phyloP scores from a whole-genome alignment of 2,888 invertebrate genomes.

The Harpagoxenus sublaevis region DNA sequence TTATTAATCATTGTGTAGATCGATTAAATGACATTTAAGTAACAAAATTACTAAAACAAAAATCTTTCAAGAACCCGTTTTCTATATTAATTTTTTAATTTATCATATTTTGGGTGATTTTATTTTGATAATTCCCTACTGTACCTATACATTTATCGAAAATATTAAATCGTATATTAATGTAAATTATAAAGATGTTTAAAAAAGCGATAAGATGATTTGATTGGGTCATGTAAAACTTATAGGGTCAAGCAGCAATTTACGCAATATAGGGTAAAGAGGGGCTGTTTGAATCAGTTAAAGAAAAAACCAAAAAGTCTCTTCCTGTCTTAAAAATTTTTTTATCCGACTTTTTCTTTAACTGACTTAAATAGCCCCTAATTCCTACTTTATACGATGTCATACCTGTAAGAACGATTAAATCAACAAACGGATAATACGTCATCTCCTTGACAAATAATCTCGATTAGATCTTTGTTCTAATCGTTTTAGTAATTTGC shows the following conservation, averaged over 20 bases:
- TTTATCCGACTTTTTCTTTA: too few relatives aligned
- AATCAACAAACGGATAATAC: not conserved
- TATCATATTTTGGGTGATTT: too few relatives aligned
- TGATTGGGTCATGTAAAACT: not conserved
- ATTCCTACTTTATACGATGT: not conserved
- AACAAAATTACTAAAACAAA: too few relatives aligned
- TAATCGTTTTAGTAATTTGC: constrained; percentile 39
- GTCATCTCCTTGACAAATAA: not conserved
- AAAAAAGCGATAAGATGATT: not conserved
- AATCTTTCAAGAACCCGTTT: too few relatives aligned
- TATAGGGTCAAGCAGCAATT: not conserved
- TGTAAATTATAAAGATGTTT: not conserved
- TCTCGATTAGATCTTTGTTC: constrained; percentile 12
- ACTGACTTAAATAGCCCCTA: too few relatives aligned
- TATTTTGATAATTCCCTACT: too few relatives aligned
- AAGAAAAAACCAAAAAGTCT: too few relatives aligned
- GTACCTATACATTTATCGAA: not conserved
- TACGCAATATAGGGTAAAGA: not conserved
- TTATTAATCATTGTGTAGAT: too few relatives aligned
- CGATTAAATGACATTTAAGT: too few relatives aligned
- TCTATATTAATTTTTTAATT: too few relatives aligned
- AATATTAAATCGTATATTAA: not conserved
- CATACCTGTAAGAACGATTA: not conserved
- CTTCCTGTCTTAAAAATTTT: too few relatives aligned
- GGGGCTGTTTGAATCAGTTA: too few relatives aligned